Conservation (phyloP, 2,113 vertebrate genomes). For the Butorides virescens region DNA sequence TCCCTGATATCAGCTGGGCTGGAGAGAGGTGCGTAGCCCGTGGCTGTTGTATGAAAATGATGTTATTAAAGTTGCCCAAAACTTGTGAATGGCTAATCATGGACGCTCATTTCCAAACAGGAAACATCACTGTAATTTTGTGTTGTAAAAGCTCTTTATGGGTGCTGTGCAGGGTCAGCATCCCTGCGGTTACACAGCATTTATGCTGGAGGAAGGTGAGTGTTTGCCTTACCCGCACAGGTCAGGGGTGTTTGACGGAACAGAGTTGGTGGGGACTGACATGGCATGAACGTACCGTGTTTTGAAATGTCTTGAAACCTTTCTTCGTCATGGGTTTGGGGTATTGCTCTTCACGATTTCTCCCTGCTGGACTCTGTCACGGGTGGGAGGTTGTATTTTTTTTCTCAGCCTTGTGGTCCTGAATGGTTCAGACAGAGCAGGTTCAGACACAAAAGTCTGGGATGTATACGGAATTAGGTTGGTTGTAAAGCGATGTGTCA, state of each 20-base stretch:
- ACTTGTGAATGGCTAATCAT: neutral
- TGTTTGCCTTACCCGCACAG: neutral
- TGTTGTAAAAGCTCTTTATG: neutral
- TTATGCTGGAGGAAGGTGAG: neutral
- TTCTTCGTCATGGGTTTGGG: neutral
- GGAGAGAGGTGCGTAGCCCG: no score
- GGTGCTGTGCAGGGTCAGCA: neutral
- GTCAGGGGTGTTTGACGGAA: neutral
- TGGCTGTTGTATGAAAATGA: rapidly evolving
- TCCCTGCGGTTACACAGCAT: neutral
- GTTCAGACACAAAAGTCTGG: neutral
- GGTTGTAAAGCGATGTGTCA: no score
- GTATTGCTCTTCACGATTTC: neutral
- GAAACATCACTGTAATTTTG: neutral
- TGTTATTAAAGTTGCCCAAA: neutral
- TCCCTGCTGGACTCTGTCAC: neutral
- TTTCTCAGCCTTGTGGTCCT: neutral
- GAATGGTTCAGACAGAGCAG: neutral
- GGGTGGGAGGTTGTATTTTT: neutral
- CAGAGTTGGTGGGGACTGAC: no score
- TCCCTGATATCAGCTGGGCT: no score
- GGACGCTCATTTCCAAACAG: neutral
- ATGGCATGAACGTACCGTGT: neutral
- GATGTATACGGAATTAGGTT: neutral
- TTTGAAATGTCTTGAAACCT: neutral